A percentile compares a stretch with the other conserved stretches of the same genome.
Evolutionary conservation across 2,797 vertebrate species (phyloP).

Genomic region (Chloroceryle amazona): DNA sequence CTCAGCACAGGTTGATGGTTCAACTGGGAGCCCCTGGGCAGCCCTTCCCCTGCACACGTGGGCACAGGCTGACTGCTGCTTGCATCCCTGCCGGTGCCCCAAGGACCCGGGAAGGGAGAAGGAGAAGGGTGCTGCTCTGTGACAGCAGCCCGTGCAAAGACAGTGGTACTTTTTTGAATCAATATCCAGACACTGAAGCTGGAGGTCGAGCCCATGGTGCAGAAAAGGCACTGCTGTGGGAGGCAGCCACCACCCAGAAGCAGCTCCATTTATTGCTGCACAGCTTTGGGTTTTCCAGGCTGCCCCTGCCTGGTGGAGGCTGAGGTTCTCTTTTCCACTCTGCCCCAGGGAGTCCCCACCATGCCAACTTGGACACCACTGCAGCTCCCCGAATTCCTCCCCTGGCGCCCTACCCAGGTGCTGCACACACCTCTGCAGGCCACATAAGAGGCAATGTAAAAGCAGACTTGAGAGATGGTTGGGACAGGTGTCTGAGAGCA

Average conservation of each 20-base stretch:
- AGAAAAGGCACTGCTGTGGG: fast-evolving
- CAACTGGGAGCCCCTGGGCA: fast-evolving
- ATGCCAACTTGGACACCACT: too few species aligned
- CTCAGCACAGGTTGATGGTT: background rate
- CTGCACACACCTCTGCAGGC: background rate
- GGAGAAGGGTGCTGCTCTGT: background rate
- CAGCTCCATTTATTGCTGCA: fast-evolving
- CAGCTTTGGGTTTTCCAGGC: background rate
- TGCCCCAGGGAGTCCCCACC: background rate
- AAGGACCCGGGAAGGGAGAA: background rate
- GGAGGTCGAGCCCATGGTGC: background rate
- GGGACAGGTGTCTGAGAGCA: background rate
- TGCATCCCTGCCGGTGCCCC: fast-evolving
- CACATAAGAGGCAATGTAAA: background rate
- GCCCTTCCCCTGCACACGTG: fast-evolving
- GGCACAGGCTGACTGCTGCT: background rate
- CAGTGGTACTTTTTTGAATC: background rate
- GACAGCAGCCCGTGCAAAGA: background rate
- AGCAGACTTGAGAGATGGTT: fast-evolving
- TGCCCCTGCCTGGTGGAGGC: background rate
- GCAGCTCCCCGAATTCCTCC: background rate
- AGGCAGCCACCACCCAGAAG: background rate
- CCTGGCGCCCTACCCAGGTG: background rate
- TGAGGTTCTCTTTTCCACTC: background rate
- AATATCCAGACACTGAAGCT: background rate